phyloP scores from a whole-genome alignment of 92 coral and sea anemone genomes.

The Parazoanthus atlanticus region DNA sequence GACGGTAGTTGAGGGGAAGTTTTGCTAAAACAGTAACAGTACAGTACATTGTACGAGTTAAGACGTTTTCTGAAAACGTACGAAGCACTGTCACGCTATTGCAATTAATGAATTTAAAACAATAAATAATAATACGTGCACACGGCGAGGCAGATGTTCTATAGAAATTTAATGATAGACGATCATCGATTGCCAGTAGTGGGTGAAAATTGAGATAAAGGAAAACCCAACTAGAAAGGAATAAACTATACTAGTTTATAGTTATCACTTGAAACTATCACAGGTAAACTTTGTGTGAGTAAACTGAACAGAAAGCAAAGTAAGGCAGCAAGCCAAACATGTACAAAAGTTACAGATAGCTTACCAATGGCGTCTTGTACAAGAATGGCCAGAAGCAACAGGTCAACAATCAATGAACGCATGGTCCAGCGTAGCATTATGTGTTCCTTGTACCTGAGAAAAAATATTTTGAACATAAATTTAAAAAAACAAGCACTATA shows the following conservation, averaged over 20 bases:
- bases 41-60: no score
- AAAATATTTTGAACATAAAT: background rate
- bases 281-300: background rate
- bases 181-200: background rate
- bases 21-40: background rate
- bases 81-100: no score
- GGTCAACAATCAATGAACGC: background rate
- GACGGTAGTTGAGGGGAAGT: background rate
- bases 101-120: no score
- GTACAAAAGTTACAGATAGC: background rate
- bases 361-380: conserved; percentile 41
- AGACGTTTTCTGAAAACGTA: no score
- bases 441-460: conserved; percentile 17
- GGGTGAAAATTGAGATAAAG: background rate
- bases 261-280: background rate
- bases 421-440: background rate
- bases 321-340: background rate
- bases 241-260: background rate
- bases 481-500: background rate
- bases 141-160: no score
- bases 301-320: background rate
- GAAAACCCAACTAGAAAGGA: background rate
- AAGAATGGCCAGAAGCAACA: conserved; percentile 11
- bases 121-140: no score
- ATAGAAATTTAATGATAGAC: background rate